Conservation (phyloP, 2,888 invertebrate species). For the Dryadula phaetusa region DNA sequence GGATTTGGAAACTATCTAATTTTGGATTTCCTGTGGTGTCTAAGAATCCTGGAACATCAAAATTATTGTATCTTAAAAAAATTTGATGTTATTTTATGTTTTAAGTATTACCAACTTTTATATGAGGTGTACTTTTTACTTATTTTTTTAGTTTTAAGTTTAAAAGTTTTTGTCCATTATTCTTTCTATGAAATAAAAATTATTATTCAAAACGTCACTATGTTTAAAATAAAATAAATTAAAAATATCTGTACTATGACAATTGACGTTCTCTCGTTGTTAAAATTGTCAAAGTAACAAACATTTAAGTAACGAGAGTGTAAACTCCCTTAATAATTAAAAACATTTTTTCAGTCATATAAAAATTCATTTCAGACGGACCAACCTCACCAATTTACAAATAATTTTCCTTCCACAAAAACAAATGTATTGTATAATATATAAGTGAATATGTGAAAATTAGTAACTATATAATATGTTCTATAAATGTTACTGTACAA, state of each 20-base stretch:
- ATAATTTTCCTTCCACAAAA: conserved; percentile 26
- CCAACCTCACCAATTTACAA: conserved; percentile 6
- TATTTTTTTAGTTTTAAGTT: not conserved
- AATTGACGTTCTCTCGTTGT: not conserved
- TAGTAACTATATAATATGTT: not conserved
- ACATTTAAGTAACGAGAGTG: not conserved
- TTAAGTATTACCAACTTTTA: not conserved
- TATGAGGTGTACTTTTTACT: conserved; percentile 20
- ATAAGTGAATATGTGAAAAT: conserved; percentile 3
- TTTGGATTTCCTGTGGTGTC: too few species aligned
- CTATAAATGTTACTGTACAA: too few species aligned
- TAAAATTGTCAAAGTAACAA: too few species aligned
- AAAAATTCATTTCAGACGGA: conserved; percentile 5
- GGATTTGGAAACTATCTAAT: too few species aligned
- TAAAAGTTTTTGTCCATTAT: not conserved
- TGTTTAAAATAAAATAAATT: too few species aligned
- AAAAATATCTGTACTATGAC: too few species aligned
- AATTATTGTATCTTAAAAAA: too few species aligned
- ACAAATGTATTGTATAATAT: conserved; percentile 3
- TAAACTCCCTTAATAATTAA: not conserved
- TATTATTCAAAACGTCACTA: too few species aligned
- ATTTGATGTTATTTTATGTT: not conserved
- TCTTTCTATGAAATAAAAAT: too few species aligned
- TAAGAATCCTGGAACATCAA: too few species aligned
- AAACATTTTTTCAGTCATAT: not conserved